Percentiles rank a stretch among this genome's conserved stretches.
Evolutionary conservation across 2,113 vertebrate genomes (phyloP).

Genomic region (Zootoca vivipara): DNA sequence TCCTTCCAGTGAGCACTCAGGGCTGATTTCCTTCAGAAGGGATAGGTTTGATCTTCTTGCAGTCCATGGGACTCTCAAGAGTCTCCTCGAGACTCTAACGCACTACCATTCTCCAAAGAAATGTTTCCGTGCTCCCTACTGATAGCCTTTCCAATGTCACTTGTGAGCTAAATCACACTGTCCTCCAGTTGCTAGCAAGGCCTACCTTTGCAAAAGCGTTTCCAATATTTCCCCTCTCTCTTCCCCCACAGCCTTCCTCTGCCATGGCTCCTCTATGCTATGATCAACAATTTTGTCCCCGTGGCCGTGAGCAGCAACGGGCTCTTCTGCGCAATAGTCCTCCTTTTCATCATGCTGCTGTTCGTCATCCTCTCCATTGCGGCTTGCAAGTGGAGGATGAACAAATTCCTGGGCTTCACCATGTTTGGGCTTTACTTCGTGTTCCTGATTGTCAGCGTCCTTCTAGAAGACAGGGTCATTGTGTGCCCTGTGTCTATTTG

Average conservation of each 20-base stretch:
- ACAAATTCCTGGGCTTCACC: conserved; percentile 92
- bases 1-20: too few species aligned
- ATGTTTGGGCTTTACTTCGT: conserved; percentile 95
- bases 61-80: too few species aligned
- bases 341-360: conserved; percentile 96
- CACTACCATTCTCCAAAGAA: not conserved
- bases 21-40: too few species aligned
- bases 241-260: conserved; percentile 85
- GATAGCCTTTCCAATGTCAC: not conserved
- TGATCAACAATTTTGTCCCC: conserved; percentile 73
- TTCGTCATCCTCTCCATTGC: conserved; percentile 96
- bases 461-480: conserved; percentile 90
- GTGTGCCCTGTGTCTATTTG: conserved; percentile 89
- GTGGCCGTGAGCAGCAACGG: conserved; percentile 94
- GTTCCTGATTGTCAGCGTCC: conserved; percentile 94
- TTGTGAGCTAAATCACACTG: not conserved
- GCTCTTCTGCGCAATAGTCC: conserved; percentile 94
- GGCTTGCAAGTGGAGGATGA: conserved; percentile 95
- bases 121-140: not conserved
- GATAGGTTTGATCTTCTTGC: too few species aligned
- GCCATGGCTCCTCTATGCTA: conserved; percentile 89
- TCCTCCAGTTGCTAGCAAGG: not conserved
- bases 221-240: conserved; percentile 9
- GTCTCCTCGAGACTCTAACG: too few species aligned
- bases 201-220: not conserved